phyloP scores from a whole-genome alignment of 2,888 invertebrate species.

The Cacoxenus indagator region DNA sequence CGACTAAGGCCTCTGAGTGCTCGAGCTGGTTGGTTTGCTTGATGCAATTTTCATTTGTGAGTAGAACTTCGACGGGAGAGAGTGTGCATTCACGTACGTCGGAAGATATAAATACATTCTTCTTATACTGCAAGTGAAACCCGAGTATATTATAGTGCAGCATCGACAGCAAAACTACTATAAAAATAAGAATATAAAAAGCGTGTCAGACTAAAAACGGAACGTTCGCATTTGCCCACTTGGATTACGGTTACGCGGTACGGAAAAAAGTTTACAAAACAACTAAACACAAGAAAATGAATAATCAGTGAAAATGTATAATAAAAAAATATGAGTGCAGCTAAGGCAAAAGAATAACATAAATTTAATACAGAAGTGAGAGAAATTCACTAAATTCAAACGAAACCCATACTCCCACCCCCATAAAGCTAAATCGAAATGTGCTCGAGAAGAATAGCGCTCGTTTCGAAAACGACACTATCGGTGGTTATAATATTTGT shows the following conservation, averaged over 20 bases:
- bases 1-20: slow-evolving; percentile 30
- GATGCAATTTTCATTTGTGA: slow-evolving; percentile 66
- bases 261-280: slow-evolving; percentile 27
- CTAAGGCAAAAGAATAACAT: slow-evolving; percentile 12
- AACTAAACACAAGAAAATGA: slow-evolving; percentile 37
- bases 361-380: slow-evolving; percentile 1
- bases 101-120: slow-evolving; percentile 10
- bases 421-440: slow-evolving; percentile 36
- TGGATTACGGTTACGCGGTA: slow-evolving; percentile 67
- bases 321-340: neutral
- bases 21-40: slow-evolving; percentile 43
- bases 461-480: slow-evolving; percentile 57
- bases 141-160: neutral
- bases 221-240: slow-evolving; percentile 50
- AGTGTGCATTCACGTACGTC: slow-evolving; percentile 47
- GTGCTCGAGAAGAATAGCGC: slow-evolving; percentile 48
- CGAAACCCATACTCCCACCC: slow-evolving; percentile 34
- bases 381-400: slow-evolving; percentile 19
- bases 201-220: slow-evolving; percentile 25
- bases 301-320: slow-evolving; percentile 6
- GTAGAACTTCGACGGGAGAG: slow-evolving; percentile 62
- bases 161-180: neutral
- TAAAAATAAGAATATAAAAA: slow-evolving; percentile 16
- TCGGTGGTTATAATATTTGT: slow-evolving; percentile 67
- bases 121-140: slow-evolving; percentile 12